Conservation (phyloP, 2,797 vertebrate species). For the Zalophus californianus region DNA sequence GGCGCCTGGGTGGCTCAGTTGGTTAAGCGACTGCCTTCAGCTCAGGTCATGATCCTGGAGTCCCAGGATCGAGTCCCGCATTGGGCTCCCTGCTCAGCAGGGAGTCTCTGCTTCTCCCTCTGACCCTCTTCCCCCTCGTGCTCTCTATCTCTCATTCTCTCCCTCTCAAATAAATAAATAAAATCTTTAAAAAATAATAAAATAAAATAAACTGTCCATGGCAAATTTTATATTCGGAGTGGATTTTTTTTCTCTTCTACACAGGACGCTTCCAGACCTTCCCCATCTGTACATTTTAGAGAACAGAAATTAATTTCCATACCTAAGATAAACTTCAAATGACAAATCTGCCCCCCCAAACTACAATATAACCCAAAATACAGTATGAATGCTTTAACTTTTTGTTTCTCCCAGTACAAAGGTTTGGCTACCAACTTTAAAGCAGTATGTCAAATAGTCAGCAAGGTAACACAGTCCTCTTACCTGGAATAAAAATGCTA, state of each 20-base stretch:
- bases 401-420: background rate
- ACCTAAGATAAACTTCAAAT: background rate
- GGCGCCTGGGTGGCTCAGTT: too few relatives aligned
- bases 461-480: background rate
- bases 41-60: too few relatives aligned
- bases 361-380: background rate
- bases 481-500: background rate
- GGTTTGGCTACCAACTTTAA: background rate
- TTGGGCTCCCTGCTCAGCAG: too few relatives aligned
- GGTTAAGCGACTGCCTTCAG: too few relatives aligned
- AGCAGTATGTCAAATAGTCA: background rate
- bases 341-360: background rate
- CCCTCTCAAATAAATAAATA: too few relatives aligned
- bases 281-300: background rate
- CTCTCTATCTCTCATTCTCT: too few relatives aligned
- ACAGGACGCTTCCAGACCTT: slow-evolving; percentile 27
- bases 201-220: background rate
- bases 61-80: too few relatives aligned
- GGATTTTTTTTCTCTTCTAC: background rate
- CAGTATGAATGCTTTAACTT: background rate
- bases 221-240: slow-evolving; percentile 39
- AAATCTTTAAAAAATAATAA: too few relatives aligned
- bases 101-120: too few relatives aligned
- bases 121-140: too few relatives aligned
- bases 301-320: slow-evolving; percentile 59